Conservation (phyloP, 2,888 invertebrate species). For the Odontothrips loti region DNA sequence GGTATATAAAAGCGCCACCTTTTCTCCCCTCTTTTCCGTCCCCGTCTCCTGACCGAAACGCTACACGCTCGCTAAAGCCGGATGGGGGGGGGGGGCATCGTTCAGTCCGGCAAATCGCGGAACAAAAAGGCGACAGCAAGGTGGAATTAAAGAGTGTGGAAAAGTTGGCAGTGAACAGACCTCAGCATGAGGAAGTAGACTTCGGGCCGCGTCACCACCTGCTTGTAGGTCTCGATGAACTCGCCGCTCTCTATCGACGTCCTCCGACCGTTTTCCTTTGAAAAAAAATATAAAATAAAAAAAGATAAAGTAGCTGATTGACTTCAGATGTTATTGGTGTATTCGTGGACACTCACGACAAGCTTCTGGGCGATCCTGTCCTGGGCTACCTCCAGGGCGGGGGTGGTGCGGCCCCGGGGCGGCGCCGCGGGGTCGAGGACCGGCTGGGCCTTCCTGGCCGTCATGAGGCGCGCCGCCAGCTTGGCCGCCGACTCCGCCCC, state of each 20-base stretch:
- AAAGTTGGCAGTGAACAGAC: slow-evolving; percentile 42
- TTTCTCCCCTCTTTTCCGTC: too few relatives aligned
- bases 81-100: too few relatives aligned
- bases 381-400: slow-evolving; percentile 50
- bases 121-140: too few relatives aligned
- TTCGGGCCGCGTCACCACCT: slow-evolving; percentile 57
- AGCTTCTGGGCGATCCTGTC: slow-evolving; percentile 52
- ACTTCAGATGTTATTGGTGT: not conserved
- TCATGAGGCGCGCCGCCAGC: slow-evolving; percentile 16
- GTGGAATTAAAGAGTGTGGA: slow-evolving; percentile 17
- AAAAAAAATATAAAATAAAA: slow-evolving; percentile 33
- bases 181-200: slow-evolving; percentile 56
- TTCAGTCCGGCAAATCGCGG: too few relatives aligned
- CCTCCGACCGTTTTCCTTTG: slow-evolving; percentile 46
- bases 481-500: not conserved
- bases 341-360: slow-evolving; percentile 45
- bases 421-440: not conserved
- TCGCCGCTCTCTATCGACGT: slow-evolving; percentile 51
- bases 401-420: slow-evolving; percentile 46
- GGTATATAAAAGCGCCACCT: too few relatives aligned
- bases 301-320: not conserved
- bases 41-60: too few relatives aligned
- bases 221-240: slow-evolving; percentile 56
- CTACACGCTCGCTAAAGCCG: too few relatives aligned
- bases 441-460: not conserved